Evolutionary conservation across 1,140 invertebrate genomes (phyloP).

Genomic region (Caenorhabditis inopinata): DNA sequence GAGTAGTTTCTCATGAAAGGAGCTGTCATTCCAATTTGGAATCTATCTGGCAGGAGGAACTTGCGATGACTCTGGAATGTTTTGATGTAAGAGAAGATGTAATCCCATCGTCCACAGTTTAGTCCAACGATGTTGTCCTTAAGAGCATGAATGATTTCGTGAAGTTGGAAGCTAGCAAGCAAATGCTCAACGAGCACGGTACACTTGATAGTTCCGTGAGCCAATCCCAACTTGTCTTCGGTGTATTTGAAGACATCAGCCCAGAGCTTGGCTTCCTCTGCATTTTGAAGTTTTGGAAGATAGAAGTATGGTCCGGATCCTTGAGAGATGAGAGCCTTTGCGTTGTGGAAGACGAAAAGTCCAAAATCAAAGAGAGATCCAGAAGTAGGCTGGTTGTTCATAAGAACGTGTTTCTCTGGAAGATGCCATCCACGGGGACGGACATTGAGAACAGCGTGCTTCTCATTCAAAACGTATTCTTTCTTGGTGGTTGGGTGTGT

Average conservation of each 20-base stretch:
- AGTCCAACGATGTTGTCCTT: slow-evolving; percentile 74
- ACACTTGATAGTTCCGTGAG: slow-evolving; percentile 73
- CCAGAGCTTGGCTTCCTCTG: slow-evolving; percentile 73
- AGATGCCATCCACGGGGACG: slow-evolving; percentile 77
- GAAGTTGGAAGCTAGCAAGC: slow-evolving; percentile 71
- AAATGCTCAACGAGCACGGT: slow-evolving; percentile 77
- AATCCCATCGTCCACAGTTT: slow-evolving; percentile 79
- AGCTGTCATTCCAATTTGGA: slow-evolving; percentile 71
- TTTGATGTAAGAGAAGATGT: slow-evolving; percentile 75
- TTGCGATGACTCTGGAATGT: slow-evolving; percentile 69
- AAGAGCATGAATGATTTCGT: slow-evolving; percentile 75
- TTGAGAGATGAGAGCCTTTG: slow-evolving; percentile 68
- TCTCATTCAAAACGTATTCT: slow-evolving; percentile 57
- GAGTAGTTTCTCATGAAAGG: slow-evolving; percentile 74
- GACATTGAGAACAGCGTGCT: slow-evolving; percentile 72
- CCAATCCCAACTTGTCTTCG: slow-evolving; percentile 70
- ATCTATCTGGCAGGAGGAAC: slow-evolving; percentile 74
- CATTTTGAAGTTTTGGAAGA: slow-evolving; percentile 74
- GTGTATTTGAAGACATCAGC: slow-evolving; percentile 76
- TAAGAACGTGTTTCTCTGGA: slow-evolving; percentile 74
- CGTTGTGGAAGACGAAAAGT: slow-evolving; percentile 74
- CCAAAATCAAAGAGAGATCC: slow-evolving; percentile 75
- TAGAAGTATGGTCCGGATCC: slow-evolving; percentile 72
- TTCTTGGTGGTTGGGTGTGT: slow-evolving; percentile 64
- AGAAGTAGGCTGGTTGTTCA: slow-evolving; percentile 73